phyloP scores from a whole-genome alignment of 2,113 vertebrate genomes.

The Aptenodytes forsteri region DNA sequence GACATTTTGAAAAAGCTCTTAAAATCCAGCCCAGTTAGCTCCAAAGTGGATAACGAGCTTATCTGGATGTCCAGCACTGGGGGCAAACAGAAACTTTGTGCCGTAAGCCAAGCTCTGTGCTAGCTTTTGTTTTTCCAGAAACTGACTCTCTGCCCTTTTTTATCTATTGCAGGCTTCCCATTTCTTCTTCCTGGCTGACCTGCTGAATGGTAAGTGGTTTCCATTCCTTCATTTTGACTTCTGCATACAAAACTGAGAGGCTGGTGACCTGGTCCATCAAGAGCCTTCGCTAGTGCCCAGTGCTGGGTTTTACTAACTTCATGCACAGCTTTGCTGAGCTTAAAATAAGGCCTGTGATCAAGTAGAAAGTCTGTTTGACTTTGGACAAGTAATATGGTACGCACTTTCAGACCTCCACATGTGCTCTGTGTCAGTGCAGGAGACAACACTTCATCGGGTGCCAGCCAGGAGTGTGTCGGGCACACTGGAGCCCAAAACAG shows the following conservation, averaged over 20 bases:
- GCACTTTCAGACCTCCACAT: not conserved
- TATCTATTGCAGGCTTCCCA: not conserved
- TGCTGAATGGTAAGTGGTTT: constrained; percentile 1
- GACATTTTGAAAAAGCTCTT: not conserved
- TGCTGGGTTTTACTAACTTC: not conserved
- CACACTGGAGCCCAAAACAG: not conserved
- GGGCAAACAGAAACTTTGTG: not conserved
- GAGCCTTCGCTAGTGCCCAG: not conserved
- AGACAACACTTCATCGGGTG: rapidly evolving
- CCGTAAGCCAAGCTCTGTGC: not conserved
- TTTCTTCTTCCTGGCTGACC: not conserved
- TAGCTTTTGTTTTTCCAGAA: not conserved
- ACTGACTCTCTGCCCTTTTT: not conserved
- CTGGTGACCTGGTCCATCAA: not conserved
- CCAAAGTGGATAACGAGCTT: not conserved
- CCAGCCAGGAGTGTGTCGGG: not conserved
- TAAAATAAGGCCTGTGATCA: not conserved
- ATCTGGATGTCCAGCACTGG: not conserved
- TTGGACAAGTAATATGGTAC: not conserved
- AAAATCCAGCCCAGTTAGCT: not conserved
- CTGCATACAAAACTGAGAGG: not conserved
- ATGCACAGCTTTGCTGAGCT: not conserved
- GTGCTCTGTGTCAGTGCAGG: not conserved
- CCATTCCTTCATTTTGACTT: not conserved
- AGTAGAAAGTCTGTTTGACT: not conserved